Conservation (phyloP, 2,888 invertebrate species). For the Melanostoma scalare region DNA sequence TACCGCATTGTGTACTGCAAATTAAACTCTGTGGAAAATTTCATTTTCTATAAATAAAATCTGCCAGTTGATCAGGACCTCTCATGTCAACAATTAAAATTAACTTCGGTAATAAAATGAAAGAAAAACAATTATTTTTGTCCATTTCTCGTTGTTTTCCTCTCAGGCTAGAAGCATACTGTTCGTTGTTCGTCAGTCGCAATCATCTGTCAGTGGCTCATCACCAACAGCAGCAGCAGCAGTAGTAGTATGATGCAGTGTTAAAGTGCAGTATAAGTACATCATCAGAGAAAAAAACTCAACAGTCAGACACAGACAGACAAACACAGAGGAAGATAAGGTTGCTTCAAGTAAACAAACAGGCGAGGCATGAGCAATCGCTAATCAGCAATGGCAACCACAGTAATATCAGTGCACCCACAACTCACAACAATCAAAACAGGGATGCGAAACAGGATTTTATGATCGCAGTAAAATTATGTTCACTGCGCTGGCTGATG, state of each 20-base stretch:
- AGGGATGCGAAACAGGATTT: slow-evolving; percentile 27
- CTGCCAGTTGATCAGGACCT: slow-evolving; percentile 67
- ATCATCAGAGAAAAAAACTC: slow-evolving; percentile 8
- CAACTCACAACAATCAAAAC: slow-evolving; percentile 11
- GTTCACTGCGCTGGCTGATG: slow-evolving; percentile 42
- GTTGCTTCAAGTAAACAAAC: slow-evolving; percentile 65
- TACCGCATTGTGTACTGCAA: slow-evolving; percentile 38
- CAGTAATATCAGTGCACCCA: slow-evolving; percentile 38
- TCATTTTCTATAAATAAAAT: slow-evolving; percentile 58
- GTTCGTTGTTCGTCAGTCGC: slow-evolving; percentile 27
- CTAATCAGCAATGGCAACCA: slow-evolving; percentile 67
- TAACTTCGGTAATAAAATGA: slow-evolving; percentile 58
- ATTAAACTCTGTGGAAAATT: slow-evolving; percentile 42
- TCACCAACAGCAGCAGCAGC: slow-evolving; percentile 21
- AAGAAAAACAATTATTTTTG: slow-evolving; percentile 68
- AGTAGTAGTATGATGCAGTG: not conserved
- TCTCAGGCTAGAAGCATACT: slow-evolving; percentile 30
- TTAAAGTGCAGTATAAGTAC: not conserved
- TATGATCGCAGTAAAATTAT: slow-evolving; percentile 42
- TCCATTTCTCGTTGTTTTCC: slow-evolving; percentile 26
- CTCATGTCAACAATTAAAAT: slow-evolving; percentile 73
- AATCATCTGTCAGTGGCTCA: slow-evolving; percentile 66
- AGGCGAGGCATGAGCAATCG: slow-evolving; percentile 66
- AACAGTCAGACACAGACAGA: slow-evolving; percentile 43
- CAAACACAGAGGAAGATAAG: slow-evolving; percentile 48